Evolutionary conservation across 2,888 invertebrate species (phyloP).

Genomic region (Oasisia sp.): DNA sequence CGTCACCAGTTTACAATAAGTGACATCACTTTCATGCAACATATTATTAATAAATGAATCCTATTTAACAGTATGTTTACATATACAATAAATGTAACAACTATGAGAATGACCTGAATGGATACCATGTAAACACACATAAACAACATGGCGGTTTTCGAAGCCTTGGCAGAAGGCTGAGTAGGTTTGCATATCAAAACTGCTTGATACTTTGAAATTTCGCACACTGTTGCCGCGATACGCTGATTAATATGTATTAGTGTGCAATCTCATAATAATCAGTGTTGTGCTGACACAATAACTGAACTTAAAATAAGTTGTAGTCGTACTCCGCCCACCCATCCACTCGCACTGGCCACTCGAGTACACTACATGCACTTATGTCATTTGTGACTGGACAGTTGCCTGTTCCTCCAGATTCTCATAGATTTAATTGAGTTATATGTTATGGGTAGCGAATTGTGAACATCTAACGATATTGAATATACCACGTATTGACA

Average conservation of each 20-base stretch:
- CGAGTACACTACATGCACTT: too few relatives aligned
- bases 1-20: background rate
- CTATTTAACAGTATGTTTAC: background rate
- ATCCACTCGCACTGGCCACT: too few relatives aligned
- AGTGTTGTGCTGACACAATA: background rate
- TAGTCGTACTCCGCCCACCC: too few relatives aligned
- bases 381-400: background rate
- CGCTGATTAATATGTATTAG: background rate
- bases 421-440: background rate
- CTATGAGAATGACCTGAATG: background rate
- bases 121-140: constrained; percentile 4
- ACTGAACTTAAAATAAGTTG: background rate
- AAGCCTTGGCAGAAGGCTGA: background rate
- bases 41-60: background rate
- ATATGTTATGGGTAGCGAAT: background rate
- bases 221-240: background rate
- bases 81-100: background rate
- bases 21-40: background rate
- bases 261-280: background rate
- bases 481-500: background rate
- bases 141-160: background rate
- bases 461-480: background rate
- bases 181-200: background rate
- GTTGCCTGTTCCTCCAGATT: background rate
- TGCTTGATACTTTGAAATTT: background rate